phyloP scores from a whole-genome alignment of 2,113 vertebrate genomes.

The Pteropus alecto region DNA sequence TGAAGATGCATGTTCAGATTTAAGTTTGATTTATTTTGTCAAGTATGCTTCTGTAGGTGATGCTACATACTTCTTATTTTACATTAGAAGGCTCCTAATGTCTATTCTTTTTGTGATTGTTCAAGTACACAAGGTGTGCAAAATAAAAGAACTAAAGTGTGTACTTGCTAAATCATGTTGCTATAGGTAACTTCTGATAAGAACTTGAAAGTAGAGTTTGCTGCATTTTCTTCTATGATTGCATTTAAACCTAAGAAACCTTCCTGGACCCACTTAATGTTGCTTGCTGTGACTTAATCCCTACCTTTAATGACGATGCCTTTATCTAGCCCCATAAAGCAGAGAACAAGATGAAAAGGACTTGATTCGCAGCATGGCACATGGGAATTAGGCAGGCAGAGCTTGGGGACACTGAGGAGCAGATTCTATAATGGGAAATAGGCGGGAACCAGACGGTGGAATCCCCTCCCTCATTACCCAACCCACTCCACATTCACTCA shows the following conservation, averaged over 20 bases:
- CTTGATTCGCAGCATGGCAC: no score
- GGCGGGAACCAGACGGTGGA: not conserved
- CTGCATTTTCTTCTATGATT: not conserved
- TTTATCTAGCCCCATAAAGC: not conserved
- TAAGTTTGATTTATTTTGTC: not conserved
- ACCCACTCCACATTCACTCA: no score
- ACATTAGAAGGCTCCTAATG: not conserved
- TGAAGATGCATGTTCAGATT: not conserved
- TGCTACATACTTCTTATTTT: not conserved
- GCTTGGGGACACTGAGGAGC: not conserved
- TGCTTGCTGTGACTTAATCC: not conserved
- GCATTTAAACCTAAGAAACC: not conserved
- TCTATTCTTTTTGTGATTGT: not conserved
- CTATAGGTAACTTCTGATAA: not conserved
- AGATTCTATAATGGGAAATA: not conserved
- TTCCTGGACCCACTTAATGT: not conserved
- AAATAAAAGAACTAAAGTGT: not conserved
- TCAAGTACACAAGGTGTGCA: not conserved
- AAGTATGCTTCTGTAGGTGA: not conserved
- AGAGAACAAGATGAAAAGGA: not conserved
- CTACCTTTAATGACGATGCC: not conserved
- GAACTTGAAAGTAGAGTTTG: not conserved
- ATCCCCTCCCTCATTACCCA: not conserved
- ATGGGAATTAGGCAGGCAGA: accelerated
- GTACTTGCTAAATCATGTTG: not conserved